Conservation (phyloP, 2,797 vertebrate species). For the Dermochelys coriacea region DNA sequence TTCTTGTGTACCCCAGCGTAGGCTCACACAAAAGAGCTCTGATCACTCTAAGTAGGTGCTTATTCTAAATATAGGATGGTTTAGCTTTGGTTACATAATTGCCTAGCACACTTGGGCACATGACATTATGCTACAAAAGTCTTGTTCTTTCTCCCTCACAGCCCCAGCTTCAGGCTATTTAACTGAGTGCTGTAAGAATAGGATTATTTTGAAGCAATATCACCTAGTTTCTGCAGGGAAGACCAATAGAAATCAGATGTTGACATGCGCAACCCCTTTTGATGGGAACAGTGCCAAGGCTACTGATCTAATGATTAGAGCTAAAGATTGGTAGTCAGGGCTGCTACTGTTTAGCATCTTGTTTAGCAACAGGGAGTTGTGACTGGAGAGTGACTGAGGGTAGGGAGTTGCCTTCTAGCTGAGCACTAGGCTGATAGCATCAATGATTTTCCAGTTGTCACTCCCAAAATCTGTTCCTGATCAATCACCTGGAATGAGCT, state of each 20-base stretch:
- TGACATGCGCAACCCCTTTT: not conserved
- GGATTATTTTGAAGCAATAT: conserved; percentile 34
- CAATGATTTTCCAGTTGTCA: not conserved
- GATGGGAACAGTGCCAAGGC: not conserved
- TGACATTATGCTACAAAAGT: conserved; percentile 68
- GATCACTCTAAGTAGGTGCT: conserved; percentile 71
- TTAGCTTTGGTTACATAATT: conserved; percentile 80
- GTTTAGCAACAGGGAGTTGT: not conserved
- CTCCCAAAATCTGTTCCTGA: not conserved
- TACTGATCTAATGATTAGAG: not conserved
- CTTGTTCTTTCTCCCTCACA: not conserved
- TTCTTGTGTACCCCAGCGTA: conserved; percentile 43
- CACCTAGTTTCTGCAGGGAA: conserved; percentile 11
- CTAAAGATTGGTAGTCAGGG: not conserved
- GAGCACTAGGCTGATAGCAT: not conserved
- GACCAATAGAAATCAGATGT: conserved; percentile 27
- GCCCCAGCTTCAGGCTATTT: conserved; percentile 41
- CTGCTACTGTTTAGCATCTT: not conserved
- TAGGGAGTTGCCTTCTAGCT: not conserved
- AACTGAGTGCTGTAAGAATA: conserved; percentile 47
- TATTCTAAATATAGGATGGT: conserved; percentile 81
- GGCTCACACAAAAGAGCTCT: conserved; percentile 74
- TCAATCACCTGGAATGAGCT: not conserved
- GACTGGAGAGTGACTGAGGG: not conserved
- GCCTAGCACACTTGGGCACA: conserved; percentile 66